Evolutionary conservation across 2,797 vertebrate genomes (phyloP).

Genomic region (Lagorchestes hirsutus): DNA sequence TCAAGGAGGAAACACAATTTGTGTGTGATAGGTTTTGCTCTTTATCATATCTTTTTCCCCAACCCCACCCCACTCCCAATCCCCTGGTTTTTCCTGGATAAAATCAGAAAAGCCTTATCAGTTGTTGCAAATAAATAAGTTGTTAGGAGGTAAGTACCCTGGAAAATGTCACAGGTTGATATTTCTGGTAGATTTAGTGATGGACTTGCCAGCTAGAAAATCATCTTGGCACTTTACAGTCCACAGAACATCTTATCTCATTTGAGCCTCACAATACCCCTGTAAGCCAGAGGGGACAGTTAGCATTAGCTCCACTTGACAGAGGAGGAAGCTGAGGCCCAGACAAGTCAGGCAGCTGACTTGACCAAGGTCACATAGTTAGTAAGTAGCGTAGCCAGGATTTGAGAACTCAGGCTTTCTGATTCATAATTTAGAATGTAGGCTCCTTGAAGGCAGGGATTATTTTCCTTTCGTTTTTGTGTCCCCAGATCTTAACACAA

Average conservation of each 20-base stretch:
- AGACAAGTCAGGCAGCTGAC: background rate
- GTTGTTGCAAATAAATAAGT: slow-evolving; percentile 32
- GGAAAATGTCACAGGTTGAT: slow-evolving; percentile 59
- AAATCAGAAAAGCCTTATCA: slow-evolving; percentile 64
- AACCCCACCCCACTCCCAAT: background rate
- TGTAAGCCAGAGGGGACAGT: background rate
- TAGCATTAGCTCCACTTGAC: background rate
- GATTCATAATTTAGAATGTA: background rate
- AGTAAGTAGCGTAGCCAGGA: background rate
- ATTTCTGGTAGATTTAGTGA: slow-evolving; percentile 28
- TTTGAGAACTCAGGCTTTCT: background rate
- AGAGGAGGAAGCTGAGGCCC: background rate
- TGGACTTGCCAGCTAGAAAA: background rate
- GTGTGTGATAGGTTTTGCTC: background rate
- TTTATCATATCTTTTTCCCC: background rate
- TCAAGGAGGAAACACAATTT: slow-evolving; percentile 13
- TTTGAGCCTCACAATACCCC: background rate
- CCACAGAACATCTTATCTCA: background rate
- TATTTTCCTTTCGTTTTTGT: background rate
- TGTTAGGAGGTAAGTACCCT: slow-evolving; percentile 48
- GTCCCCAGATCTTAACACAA: background rate
- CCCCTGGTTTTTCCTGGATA: slow-evolving; percentile 31
- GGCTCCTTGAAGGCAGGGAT: background rate
- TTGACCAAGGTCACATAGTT: background rate
- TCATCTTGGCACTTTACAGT: background rate